Conservation (phyloP, 2,113 vertebrate genomes). For the Clarias macrocephalus region DNA sequence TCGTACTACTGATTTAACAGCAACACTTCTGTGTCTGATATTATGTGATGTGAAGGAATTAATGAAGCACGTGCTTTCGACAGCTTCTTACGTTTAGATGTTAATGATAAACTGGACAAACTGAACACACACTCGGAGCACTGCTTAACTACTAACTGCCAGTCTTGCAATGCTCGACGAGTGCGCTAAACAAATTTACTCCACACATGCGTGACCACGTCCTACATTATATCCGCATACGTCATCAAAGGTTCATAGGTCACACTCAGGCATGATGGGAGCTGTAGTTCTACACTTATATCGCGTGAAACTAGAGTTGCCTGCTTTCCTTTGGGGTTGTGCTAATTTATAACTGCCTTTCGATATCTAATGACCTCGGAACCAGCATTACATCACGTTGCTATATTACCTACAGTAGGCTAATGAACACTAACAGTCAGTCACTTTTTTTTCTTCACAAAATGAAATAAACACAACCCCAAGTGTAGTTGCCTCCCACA, state of each 20-base stretch:
- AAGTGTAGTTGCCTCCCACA: too few species aligned
- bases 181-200: not conserved
- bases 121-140: not conserved
- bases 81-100: too few species aligned
- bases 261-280: not conserved
- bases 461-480: too few species aligned
- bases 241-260: not conserved
- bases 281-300: slow-evolving; percentile 9
- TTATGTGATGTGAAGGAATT: not conserved
- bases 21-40: not conserved
- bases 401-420: not conserved
- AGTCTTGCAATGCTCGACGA: not conserved
- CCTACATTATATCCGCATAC: not conserved
- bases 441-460: too few species aligned
- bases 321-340: not conserved
- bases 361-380: not conserved
- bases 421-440: not conserved
- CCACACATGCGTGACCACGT: not conserved
- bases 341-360: not conserved
- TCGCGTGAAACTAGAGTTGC: not conserved
- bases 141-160: not conserved
- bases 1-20: not conserved
- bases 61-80: not conserved
- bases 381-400: not conserved
- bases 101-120: not conserved